Base-by-base conservation (phyloP, 2,113 vertebrate genomes). In the Pao palembangensis region DNA sequence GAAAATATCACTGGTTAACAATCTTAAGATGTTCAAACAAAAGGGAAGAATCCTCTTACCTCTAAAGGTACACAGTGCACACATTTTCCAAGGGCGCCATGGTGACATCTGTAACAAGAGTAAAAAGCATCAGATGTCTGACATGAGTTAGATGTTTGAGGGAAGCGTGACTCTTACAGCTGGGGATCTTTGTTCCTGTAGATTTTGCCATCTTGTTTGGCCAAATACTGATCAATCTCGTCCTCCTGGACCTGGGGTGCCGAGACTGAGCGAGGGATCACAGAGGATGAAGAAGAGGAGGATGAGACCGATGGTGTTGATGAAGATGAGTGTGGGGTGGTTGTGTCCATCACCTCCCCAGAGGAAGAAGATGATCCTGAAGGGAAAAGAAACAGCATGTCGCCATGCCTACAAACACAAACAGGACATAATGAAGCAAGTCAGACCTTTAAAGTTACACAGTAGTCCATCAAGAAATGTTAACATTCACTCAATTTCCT, bases 11-110 rank as follows among this genome's bases (percentile, higher is more conserved):
- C 25, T 1, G 14, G 23, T 3, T 28, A 20, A 5, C 3, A 51
- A 4, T 13, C 10, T 15, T 25, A 51, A 5, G 10, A 20, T 6
- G 13, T 25, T 23, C 7, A 23, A 51, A 38, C 17, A 43, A 28
- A 20, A 8, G 25, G 19, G 48, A 19, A 3, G 7, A 52, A 17
- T 6, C 2, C 0, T 49, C 89, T 93, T 85, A 98, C 97, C 96
- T 99, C 96, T 67, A 99, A 88, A 0, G 97, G 96, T 53, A 98
- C 96, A 11, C 97, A 99, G 74, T 99, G 95, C 51, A 99, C 96
- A 21, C 97, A 98, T 82, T 98, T 99, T 18, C 97, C 97, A 86
- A 97, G 71, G 10, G 93, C 91, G 58, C 96, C 93, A 0, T 99
- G 97, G 57, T 93, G 95, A 91, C 97, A 99, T 77, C 97, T 99